Percentiles rank a stretch among this genome's conserved stretches.
Evolutionary conservation across 2,797 vertebrate species (phyloP).

Genomic region (Peromyscus attwateri): DNA sequence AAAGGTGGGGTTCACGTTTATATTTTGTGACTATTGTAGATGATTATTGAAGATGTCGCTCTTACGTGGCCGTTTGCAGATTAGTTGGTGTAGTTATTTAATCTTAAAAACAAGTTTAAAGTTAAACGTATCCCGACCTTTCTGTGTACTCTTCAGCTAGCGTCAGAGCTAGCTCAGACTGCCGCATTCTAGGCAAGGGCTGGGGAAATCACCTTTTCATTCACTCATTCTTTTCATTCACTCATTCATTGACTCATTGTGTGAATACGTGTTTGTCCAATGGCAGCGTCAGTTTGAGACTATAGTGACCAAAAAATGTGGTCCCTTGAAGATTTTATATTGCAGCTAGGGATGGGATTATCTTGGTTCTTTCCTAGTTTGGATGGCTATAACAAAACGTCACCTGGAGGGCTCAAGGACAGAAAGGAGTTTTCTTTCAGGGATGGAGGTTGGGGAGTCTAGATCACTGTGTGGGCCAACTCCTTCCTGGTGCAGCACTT

Average conservation of each 20-base stretch:
- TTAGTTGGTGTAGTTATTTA: neutral
- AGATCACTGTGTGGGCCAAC: neutral
- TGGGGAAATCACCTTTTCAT: neutral
- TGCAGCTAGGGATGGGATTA: neutral
- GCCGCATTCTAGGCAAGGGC: neutral
- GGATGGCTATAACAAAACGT: neutral
- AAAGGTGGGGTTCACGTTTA: neutral
- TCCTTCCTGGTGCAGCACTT: neutral
- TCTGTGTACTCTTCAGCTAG: neutral
- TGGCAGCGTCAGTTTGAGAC: neutral
- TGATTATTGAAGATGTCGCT: neutral
- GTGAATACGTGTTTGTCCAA: neutral
- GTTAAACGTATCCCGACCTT: neutral
- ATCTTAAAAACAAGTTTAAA: neutral
- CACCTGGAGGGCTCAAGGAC: neutral
- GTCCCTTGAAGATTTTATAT: neutral
- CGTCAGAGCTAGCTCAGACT: neutral
- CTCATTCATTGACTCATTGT: neutral
- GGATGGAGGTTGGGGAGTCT: neutral
- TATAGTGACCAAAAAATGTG: neutral
- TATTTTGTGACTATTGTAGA: neutral
- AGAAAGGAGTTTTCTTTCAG: neutral
- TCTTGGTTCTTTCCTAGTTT: neutral
- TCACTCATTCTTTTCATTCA: neutral
- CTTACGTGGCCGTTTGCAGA: constrained; percentile 29